phyloP scores from a whole-genome alignment of 2,113 vertebrate species.

The Halichoeres trimaculatus region DNA sequence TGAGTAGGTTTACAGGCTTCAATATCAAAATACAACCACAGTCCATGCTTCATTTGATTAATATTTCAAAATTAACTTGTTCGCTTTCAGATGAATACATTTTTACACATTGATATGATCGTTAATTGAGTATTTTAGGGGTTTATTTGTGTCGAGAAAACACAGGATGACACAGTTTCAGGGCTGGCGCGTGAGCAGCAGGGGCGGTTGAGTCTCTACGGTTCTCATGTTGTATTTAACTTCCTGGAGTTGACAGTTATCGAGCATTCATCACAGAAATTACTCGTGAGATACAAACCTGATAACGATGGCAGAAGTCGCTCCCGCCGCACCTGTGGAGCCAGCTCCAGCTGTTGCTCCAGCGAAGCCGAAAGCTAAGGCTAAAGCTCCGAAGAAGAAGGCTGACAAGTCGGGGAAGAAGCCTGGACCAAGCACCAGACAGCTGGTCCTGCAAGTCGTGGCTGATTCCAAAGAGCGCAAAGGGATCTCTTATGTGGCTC shows the following conservation, averaged over 20 bases:
- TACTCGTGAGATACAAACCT: too few species aligned
- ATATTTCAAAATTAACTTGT: background rate
- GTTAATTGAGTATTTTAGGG: background rate
- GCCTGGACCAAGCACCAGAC: background rate
- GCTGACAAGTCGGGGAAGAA: background rate
- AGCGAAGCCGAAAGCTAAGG: too few species aligned
- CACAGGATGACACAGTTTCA: slow-evolving; percentile 2
- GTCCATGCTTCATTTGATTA: background rate
- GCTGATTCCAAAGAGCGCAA: slow-evolving; percentile 1
- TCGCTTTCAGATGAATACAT: background rate
- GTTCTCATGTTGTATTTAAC: slow-evolving; percentile 50
- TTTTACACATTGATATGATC: too few species aligned
- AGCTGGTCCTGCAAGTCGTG: slow-evolving; percentile 15
- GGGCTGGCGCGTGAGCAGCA: background rate
- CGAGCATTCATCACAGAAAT: too few species aligned
- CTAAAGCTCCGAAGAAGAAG: slow-evolving; percentile 19
- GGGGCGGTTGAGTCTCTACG: slow-evolving; percentile 32
- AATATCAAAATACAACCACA: background rate
- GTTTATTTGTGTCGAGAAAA: slow-evolving; percentile 28
- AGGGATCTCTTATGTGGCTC: background rate
- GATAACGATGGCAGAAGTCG: slow-evolving; percentile 25
- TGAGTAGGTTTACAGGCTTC: background rate
- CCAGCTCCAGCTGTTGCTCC: background rate
- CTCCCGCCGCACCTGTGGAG: background rate
- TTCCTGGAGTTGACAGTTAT: background rate